Base-by-base conservation (phyloP, 2,888 invertebrate genomes). In the Cremastobaeus sp. region DNA sequence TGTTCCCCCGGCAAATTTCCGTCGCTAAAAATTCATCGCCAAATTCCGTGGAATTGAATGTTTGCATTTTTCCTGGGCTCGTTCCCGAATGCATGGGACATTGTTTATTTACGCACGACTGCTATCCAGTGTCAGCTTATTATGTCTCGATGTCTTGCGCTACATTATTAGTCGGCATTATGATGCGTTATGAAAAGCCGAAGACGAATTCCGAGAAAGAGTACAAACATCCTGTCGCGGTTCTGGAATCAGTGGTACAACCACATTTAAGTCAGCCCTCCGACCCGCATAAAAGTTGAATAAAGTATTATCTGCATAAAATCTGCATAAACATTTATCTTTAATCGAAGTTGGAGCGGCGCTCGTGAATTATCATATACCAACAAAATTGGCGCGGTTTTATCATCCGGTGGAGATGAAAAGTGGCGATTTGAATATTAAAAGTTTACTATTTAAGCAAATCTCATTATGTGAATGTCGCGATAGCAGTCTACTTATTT, bases 1-100 rank as follows among this genome's bases (percentile, higher is more conserved):
- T 60, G 55, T 64, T 55, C 64, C 65, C 55, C 52, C 37, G 21
- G 57, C 59, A 47, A 60, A 76, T 60, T 73, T 73, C 66, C 73
- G 70, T 57, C 20, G 48, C 48, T 48, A 55, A 62, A 64, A 50
- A 71, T 71, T 64, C 48, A 64, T 71, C 55, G 45, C 55, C 20
- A 14, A 35, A 18, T 71, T 71, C 50, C 39, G 48, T 21, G 43
- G 34, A 34, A 70, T 62, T 62, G 62, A 69, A 60, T 69, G 54
- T 69, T 54, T 69, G 45, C 59, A 52, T 55, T 54, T 47, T 39
- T 12, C 52, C 21, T 17, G 2, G 14, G 1, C 17, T 9, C 39
- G 30, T 28, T 45, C 50, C 5, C 28, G 30, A n/a, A 48, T 65
- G 54, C 45, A 32, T 45, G 20, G 25, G 3, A 52, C 55, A 55